Evolutionary conservation across 2,888 invertebrate genomes (phyloP).

Genomic region (Agapetus fuscipes): DNA sequence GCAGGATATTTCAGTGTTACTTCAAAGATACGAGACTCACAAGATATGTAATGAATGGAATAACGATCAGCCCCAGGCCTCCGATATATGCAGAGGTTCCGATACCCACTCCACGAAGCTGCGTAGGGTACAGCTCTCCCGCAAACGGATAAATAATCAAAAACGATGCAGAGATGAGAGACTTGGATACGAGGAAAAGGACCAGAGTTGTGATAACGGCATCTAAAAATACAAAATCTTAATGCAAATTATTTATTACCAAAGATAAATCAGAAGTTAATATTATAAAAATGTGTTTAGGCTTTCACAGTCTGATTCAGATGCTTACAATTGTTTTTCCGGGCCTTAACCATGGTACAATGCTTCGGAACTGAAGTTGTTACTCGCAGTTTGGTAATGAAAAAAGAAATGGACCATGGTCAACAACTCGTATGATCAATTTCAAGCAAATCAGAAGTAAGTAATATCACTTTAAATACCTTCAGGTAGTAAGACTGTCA

Average conservation of each 20-base stretch:
- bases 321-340: too few species aligned
- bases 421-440: too few species aligned
- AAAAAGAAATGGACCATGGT: background rate
- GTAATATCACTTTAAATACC: conserved; percentile 43
- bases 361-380: too few species aligned
- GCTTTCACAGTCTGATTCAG: too few species aligned
- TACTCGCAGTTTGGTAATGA: background rate
- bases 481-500: conserved; percentile 71
- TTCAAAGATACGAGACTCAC: too few species aligned
- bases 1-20: too few species aligned
- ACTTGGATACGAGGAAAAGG: conserved; percentile 74
- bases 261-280: too few species aligned
- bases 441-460: too few species aligned
- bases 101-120: conserved; percentile 79
- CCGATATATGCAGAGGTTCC: conserved; percentile 87
- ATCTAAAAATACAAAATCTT: conserved; percentile 38
- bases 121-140: conserved; percentile 85
- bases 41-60: conserved; percentile 85
- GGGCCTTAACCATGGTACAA: too few species aligned
- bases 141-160: conserved; percentile 89
- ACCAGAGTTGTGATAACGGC: conserved; percentile 63
- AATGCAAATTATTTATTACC: background rate
- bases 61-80: conserved; percentile 77
- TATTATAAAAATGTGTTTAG: background rate
- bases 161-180: conserved; percentile 83